Conservation (phyloP, 2,797 vertebrate species). For the Cryptoblepharus egeriae region DNA sequence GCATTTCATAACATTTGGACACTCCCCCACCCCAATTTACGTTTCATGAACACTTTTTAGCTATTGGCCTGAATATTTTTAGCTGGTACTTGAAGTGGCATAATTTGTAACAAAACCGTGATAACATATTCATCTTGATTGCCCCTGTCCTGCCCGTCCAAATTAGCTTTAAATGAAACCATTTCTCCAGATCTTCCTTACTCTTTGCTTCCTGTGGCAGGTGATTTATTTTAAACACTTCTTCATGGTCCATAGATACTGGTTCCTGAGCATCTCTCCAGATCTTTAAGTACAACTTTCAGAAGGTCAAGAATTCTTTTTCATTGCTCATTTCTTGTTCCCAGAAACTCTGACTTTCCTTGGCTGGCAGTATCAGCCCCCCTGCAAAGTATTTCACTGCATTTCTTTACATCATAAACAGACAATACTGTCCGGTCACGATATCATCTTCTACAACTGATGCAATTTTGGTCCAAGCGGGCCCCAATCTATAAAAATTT, state of each 20-base stretch:
- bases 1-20: neutral
- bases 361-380: neutral
- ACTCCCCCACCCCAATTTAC: neutral
- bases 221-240: slow-evolving; percentile 5
- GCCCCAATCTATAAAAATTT: too few relatives aligned
- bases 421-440: neutral
- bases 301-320: neutral
- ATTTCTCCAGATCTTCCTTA: neutral
- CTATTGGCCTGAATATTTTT: neutral
- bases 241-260: neutral
- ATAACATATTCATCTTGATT: neutral
- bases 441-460: too few relatives aligned
- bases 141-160: neutral
- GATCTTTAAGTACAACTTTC: neutral
- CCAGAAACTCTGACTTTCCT: neutral
- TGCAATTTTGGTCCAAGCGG: too few relatives aligned
- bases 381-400: neutral
- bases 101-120: neutral
- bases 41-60: neutral
- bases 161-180: neutral
- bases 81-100: neutral
- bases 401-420: neutral
- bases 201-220: neutral
- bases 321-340: neutral
- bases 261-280: neutral